Percentiles rank a stretch among this genome's conserved stretches.
Conservation (phyloP, 1,140 invertebrate genomes). For the Bacillus rossius region DNA sequence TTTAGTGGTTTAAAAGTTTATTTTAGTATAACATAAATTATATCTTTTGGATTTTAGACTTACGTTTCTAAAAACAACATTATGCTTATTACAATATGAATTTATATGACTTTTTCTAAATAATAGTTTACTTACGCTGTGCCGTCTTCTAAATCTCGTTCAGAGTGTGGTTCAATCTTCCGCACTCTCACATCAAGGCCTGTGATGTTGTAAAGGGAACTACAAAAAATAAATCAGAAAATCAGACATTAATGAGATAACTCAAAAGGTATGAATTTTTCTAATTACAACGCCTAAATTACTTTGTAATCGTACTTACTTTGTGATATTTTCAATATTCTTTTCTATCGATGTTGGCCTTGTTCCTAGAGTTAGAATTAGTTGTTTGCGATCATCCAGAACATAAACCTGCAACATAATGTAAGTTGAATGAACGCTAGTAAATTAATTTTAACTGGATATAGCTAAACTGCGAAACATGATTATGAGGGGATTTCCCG, state of each 20-base stretch:
- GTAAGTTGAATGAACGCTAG: no score
- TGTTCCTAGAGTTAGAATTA: conserved; percentile 68
- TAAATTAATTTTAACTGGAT: no score
- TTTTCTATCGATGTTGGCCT: conserved; percentile 69
- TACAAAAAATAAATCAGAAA: conserved; percentile 29
- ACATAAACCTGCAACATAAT: conserved; percentile 62
- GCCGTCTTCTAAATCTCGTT: conserved; percentile 40
- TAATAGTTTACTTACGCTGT: conserved; percentile 54
- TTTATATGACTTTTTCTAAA: not conserved
- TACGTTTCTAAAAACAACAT: not conserved
- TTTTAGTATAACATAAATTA: not conserved
- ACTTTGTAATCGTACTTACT: conserved; percentile 43
- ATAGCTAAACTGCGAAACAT: no score
- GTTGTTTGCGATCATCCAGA: conserved; percentile 70
- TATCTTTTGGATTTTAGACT: not conserved
- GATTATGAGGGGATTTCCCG: no score
- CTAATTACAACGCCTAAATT: not conserved
- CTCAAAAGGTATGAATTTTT: not conserved
- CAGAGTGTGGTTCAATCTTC: conserved; percentile 59
- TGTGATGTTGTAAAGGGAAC: conserved; percentile 61
- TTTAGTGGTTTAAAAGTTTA: not conserved
- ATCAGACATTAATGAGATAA: not conserved
- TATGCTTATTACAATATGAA: not conserved
- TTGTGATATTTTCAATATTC: conserved; percentile 60
- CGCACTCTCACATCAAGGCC: conserved; percentile 70